These are phyloP conservation scores for Denticeps clupeoides DNA, from an alignment of 2,797 vertebrate species.

Conservation along the genomic window DNA sequence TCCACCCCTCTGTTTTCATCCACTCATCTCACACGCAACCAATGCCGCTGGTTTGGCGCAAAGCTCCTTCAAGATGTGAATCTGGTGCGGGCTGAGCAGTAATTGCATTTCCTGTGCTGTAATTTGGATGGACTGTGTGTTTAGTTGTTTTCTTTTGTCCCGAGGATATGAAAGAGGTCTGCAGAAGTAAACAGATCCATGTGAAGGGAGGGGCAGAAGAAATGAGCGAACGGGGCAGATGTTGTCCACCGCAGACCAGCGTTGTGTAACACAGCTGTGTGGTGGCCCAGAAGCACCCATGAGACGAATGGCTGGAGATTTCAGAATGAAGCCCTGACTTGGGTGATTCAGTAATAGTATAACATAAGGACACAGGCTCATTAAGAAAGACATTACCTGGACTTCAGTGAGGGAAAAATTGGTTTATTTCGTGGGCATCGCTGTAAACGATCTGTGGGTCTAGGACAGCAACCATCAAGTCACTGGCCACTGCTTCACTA, in stretches of 20 bases:
- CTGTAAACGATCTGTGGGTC: no score
- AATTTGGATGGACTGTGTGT: constrained; percentile 55
- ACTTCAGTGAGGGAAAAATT: constrained; percentile 22
- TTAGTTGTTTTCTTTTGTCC: constrained; percentile 28
- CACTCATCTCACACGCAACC: no score
- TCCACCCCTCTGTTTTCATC: no score
- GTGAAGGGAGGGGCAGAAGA: constrained; percentile 49
- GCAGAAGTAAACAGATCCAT: constrained; percentile 61
- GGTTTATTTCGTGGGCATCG: constrained; percentile 27
- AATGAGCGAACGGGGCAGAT: constrained; percentile 45
- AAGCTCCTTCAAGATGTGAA: constrained; percentile 44
- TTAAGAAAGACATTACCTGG: constrained; percentile 34
- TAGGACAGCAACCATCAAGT: neutral
- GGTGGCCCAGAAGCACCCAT: constrained; percentile 25
- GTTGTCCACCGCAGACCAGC: constrained; percentile 50
- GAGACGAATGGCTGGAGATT: constrained; percentile 38
- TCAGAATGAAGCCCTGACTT: constrained; percentile 29
- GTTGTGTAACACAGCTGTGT: constrained; percentile 46
- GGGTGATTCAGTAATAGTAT: constrained; percentile 35
- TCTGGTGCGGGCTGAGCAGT: constrained; percentile 35
- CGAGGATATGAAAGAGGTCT: constrained; percentile 45
- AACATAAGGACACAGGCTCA: constrained; percentile 30
- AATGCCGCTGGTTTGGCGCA: constrained; percentile 33
- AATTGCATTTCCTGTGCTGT: constrained; percentile 62
- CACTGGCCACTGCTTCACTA: neutral